Evolutionary conservation across 2,888 invertebrate genomes (phyloP).

Genomic region (Mythimna lalbum): DNA sequence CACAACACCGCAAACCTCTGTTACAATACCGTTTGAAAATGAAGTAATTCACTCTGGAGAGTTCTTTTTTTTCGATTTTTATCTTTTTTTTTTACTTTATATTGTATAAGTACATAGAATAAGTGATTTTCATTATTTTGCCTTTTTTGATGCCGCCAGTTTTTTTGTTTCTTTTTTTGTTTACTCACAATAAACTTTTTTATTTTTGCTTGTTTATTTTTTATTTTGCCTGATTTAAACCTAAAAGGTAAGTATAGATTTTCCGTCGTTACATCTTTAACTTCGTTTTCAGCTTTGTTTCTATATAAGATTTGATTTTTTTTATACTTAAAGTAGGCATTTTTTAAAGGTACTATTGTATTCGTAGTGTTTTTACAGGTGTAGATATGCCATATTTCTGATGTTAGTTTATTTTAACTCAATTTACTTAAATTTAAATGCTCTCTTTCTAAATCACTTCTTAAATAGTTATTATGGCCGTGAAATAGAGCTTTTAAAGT

Average conservation of each 20-base stretch:
- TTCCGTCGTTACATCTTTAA: background rate
- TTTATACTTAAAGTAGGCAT: too few relatives aligned
- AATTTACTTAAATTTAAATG: background rate
- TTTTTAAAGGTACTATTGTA: background rate
- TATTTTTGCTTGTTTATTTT: slow-evolving; percentile 50
- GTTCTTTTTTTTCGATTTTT: slow-evolving; percentile 8
- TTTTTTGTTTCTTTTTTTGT: slow-evolving; percentile 32
- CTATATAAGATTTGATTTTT: background rate
- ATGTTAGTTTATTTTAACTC: background rate
- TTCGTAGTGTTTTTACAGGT: background rate
- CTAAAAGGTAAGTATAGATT: slow-evolving; percentile 36
- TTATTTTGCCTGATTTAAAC: slow-evolving; percentile 25
- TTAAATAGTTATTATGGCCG: too few relatives aligned
- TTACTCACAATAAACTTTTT: slow-evolving; percentile 51
- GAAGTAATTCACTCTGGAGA: background rate
- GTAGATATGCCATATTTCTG: background rate
- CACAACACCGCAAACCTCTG: too few relatives aligned
- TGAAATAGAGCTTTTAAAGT: background rate
- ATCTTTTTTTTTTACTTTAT: slow-evolving; percentile 8
- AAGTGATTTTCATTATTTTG: slow-evolving; percentile 1
- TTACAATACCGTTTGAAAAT: background rate
- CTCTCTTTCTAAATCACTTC: too few relatives aligned
- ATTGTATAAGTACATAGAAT: background rate
- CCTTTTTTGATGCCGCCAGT: background rate
- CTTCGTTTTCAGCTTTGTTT: background rate